phyloP scores from a whole-genome alignment of 2,797 vertebrate genomes.

The Melanotaenia boesemani region DNA sequence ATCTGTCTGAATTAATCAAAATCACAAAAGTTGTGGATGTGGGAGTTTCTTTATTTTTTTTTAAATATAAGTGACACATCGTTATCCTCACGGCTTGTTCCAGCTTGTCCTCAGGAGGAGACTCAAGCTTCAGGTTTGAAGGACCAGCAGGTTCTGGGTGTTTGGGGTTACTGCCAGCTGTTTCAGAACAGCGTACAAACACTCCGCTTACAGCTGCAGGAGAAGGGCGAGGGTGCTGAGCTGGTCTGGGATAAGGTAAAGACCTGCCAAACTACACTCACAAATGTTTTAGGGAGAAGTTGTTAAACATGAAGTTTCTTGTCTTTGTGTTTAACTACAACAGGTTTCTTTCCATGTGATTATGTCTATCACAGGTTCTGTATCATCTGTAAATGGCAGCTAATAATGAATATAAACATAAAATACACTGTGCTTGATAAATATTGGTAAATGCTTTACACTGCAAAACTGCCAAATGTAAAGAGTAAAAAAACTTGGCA shows the following conservation, averaged over 20 bases:
- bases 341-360: neutral
- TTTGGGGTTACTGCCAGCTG: slow-evolving; percentile 89
- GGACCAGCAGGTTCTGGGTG: slow-evolving; percentile 94
- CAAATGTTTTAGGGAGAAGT: neutral
- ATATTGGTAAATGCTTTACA: neutral
- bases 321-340: neutral
- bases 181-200: slow-evolving; percentile 93
- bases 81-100: neutral
- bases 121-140: slow-evolving; percentile 84
- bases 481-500: neutral
- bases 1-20: no score
- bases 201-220: slow-evolving; percentile 87
- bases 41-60: neutral
- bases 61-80: neutral
- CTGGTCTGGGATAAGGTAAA: slow-evolving; percentile 97
- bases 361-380: neutral
- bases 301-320: neutral
- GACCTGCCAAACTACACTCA: neutral
- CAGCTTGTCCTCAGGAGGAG: slow-evolving; percentile 83
- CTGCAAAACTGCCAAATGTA: neutral
- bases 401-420: neutral
- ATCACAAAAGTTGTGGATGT: no score
- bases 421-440: neutral
- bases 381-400: no score
- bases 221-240: slow-evolving; percentile 91